phyloP scores from a whole-genome alignment of 2,797 vertebrate genomes.

The Karalla daura region DNA sequence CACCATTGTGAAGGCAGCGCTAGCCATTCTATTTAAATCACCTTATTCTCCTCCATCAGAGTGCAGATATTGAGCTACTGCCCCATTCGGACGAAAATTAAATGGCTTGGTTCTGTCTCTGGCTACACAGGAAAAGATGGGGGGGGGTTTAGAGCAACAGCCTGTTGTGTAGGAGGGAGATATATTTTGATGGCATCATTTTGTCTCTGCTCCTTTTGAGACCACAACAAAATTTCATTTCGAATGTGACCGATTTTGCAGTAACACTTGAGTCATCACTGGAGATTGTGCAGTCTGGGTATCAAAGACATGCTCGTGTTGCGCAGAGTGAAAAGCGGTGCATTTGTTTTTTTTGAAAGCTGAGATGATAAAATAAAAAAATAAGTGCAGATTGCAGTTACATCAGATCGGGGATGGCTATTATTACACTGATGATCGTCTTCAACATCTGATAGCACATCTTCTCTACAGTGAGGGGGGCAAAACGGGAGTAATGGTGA shows the following conservation, averaged over 20 bases:
- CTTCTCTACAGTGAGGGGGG: conserved; percentile 45
- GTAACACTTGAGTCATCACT: conserved; percentile 41
- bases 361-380: conserved; percentile 51
- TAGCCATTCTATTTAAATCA: conserved; percentile 18
- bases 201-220: conserved; percentile 20
- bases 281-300: conserved; percentile 10
- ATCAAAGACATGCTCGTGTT: conserved; percentile 9
- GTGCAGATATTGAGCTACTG: conserved; percentile 20
- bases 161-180: not conserved
- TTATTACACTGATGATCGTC: conserved; percentile 64
- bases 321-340: conserved; percentile 35
- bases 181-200: conserved; percentile 13
- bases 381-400: conserved; percentile 44
- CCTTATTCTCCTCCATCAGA: conserved; percentile 12
- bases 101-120: not conserved
- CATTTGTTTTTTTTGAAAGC: conserved; percentile 50
- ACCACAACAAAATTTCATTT: conserved; percentile 24
- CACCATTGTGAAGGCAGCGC: conserved; percentile 15
- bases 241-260: conserved; percentile 18
- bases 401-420: conserved; percentile 52
- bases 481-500: conserved; percentile 68
- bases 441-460: conserved; percentile 64
- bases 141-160: not conserved
- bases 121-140: not conserved
- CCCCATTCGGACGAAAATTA: not conserved